Percentiles rank a stretch among this genome's conserved stretches.
phyloP scores from a whole-genome alignment of 2,888 invertebrate species.

The Lithophane ornitopus region DNA sequence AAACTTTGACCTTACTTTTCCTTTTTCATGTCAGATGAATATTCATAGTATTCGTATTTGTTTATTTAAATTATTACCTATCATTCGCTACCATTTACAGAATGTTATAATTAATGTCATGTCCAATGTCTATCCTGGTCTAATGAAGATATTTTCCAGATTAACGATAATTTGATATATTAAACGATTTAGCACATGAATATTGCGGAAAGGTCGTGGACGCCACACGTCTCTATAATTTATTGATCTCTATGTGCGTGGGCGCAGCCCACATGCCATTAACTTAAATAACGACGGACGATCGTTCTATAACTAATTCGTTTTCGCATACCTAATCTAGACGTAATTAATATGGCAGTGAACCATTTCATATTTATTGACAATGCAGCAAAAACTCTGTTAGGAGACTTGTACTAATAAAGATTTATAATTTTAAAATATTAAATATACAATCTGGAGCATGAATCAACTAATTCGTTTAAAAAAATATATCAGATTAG shows the following conservation, averaged over 20 bases:
- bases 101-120: slow-evolving; percentile 45
- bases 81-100: slow-evolving; percentile 34
- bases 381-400: slow-evolving; percentile 39
- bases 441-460: slow-evolving; percentile 17
- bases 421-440: slow-evolving; percentile 13
- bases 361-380: slow-evolving; percentile 63
- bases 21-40: slow-evolving; percentile 45
- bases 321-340: slow-evolving; percentile 70
- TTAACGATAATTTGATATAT: slow-evolving; percentile 59
- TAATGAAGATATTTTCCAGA: slow-evolving; percentile 51
- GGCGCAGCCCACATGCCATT: slow-evolving; percentile 81
- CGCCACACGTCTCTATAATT: slow-evolving; percentile 76
- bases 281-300: slow-evolving; percentile 67
- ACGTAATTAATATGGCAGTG: slow-evolving; percentile 61
- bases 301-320: slow-evolving; percentile 70
- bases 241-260: slow-evolving; percentile 74
- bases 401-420: neutral
- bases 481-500: neutral
- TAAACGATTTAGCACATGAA: slow-evolving; percentile 54
- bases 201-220: slow-evolving; percentile 68
- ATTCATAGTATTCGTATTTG: slow-evolving; percentile 44
- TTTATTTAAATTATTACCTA: slow-evolving; percentile 30
- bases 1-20: slow-evolving; percentile 48
- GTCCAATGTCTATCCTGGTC: slow-evolving; percentile 18
- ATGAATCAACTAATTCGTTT: slow-evolving; percentile 13